Evolutionary conservation across 64 coral and sea anemone genomes (phyloP).

Genomic region (Platygyra sinensis): DNA sequence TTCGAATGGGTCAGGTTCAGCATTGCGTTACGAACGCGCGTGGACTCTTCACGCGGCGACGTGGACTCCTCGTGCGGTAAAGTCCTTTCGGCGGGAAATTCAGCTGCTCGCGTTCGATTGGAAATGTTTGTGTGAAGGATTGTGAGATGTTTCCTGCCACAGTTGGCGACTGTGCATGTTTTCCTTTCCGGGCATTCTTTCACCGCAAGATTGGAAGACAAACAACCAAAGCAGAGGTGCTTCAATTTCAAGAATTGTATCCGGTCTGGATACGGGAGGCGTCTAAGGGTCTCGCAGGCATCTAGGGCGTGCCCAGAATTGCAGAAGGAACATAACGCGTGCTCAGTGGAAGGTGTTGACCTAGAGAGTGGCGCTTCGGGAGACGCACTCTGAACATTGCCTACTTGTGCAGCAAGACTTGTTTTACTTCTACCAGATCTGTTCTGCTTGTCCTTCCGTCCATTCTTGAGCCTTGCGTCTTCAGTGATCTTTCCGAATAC

Average conservation of each 20-base stretch:
- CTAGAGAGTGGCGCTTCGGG: too few species aligned
- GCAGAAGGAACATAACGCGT: too few species aligned
- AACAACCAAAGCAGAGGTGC: conserved; percentile 20
- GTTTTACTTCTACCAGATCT: not conserved
- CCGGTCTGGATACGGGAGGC: not conserved
- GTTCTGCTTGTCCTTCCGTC: not conserved
- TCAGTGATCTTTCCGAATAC: conserved; percentile 9
- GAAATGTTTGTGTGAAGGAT: conserved; percentile 6
- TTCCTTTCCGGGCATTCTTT: too few species aligned
- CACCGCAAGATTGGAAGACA: not conserved
- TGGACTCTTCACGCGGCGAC: too few species aligned
- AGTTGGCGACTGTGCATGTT: not conserved
- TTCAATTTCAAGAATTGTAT: not conserved
- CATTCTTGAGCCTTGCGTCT: conserved; percentile 1
- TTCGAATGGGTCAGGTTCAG: not conserved
- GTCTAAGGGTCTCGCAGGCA: too few species aligned
- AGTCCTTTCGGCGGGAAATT: not conserved
- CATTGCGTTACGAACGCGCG: not conserved
- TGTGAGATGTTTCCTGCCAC: not conserved
- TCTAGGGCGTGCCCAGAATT: too few species aligned
- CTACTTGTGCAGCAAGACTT: too few species aligned
- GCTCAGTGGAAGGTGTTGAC: too few species aligned
- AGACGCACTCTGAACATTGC: too few species aligned
- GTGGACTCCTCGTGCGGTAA: too few species aligned
- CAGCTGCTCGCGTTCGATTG: not conserved